Evolutionary conservation across 2,888 invertebrate species (phyloP), one percentile per base, ranked within the genome.

Genomic region (Tridacna gigas): DNA sequence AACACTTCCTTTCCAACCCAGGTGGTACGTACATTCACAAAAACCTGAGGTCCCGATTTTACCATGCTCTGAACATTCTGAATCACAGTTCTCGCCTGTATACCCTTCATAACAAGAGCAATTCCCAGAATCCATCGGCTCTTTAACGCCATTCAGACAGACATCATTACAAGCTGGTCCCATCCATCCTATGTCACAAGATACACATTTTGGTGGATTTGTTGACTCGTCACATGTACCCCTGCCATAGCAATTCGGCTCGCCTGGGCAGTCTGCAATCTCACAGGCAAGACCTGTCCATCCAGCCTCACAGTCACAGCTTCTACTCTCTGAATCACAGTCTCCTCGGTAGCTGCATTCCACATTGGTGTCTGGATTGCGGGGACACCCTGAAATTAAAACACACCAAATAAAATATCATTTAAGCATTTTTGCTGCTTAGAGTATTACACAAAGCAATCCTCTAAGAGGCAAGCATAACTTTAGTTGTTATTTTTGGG

Each of bases 11-110:
- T 90, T 91, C 90, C 91, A 92, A 12, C 92, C 92, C 11, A 88
- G 83, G 9, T 85, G 88, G 63, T 91, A 92, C 77, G 89, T 89
- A 83, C 92, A 92, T 13, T 80, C 83, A 87, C 92, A 92, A 22
- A 15, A 48, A 4, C 88, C 89, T 0, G 25, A 15, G n/a, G 60
- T 15, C 20, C 67, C 66, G 26, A 92, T 90, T 1, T 47, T 13
- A 1, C 92, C 92, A 85, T 92, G 88, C 47, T 85, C 91, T 4
- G 92, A 91, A 73, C 92, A 92, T 77, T 92, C 92, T 0, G 91
- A 91, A 84, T 92, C 82, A 81, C 92, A 92, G 7, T 90, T 91
- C 15, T 89, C 88, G 0, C 92, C 92, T 3, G 90, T 86, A 91
- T 90, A 92, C 12, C 92, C 92, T 22, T 83, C 83, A 25, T 90